Evolutionary conservation across 2,113 vertebrate genomes (phyloP).

Genomic region (Pelobates fuscus): DNA sequence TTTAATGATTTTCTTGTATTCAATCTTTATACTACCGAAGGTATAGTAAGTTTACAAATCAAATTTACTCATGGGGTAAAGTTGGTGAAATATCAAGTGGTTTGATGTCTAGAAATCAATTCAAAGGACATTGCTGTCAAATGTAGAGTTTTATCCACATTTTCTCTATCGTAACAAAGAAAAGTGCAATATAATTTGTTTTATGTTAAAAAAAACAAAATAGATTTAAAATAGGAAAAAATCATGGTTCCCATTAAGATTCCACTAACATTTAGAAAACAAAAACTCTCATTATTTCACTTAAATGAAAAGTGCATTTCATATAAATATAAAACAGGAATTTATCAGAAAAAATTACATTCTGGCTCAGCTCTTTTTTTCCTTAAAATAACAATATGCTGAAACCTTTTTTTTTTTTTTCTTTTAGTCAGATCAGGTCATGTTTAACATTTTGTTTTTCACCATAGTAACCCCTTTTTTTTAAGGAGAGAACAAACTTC

Average conservation of each 20-base stretch:
- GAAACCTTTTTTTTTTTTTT: conserved; percentile 33
- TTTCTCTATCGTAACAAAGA: no score
- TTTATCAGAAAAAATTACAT: conserved; percentile 8
- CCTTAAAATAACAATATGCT: conserved; percentile 16
- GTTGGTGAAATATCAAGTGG: no score
- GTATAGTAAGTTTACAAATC: no score
- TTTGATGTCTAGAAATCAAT: no score
- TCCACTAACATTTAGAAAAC: not conserved
- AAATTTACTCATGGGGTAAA: no score
- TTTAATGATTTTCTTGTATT: no score
- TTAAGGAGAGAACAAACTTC: conserved; percentile 40
- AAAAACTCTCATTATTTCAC: not conserved
- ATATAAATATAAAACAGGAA: conserved; percentile 9
- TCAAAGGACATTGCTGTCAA: no score
- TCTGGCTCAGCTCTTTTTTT: conserved; percentile 9
- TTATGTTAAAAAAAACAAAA: no score
- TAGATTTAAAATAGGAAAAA: no score
- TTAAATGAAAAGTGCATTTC: not conserved
- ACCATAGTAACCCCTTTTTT: conserved; percentile 48
- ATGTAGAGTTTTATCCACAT: no score
- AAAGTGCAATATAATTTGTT: no score
- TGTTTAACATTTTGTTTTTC: conserved; percentile 51
- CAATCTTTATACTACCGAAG: no score
- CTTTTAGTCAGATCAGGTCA: conserved; percentile 49
- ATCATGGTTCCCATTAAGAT: not conserved